Conservation (phyloP, 2,797 vertebrate genomes). For the Mormyrus hasselquistii region DNA sequence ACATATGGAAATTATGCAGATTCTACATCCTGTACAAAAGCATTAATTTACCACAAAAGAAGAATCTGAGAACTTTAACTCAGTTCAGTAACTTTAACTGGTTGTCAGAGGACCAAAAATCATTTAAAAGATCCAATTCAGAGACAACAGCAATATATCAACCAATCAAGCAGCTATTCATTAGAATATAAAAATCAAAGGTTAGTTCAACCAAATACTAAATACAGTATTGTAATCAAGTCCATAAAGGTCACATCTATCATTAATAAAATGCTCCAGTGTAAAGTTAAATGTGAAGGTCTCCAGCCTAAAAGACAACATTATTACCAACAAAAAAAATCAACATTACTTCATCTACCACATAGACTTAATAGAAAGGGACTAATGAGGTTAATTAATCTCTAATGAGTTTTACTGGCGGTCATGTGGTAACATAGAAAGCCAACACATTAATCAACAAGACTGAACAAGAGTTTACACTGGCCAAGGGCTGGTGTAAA, state of each 20-base stretch:
- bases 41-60: background rate
- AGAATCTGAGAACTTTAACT: background rate
- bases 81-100: background rate
- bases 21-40: background rate
- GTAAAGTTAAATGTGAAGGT: slow-evolving; percentile 21
- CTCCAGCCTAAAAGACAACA: slow-evolving; percentile 30
- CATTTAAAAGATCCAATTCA: background rate
- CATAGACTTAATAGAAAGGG: slow-evolving; percentile 40
- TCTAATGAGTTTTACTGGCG: slow-evolving; percentile 50
- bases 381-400: slow-evolving; percentile 59
- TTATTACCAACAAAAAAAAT: slow-evolving; percentile 53
- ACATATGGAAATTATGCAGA: background rate
- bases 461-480: too few species aligned
- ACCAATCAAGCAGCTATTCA: slow-evolving; percentile 20
- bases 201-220: background rate
- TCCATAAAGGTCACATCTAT: slow-evolving; percentile 38
- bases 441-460: slow-evolving; percentile 19
- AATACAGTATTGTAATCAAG: background rate
- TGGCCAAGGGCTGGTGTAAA: background rate
- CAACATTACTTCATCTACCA: slow-evolving; percentile 45
- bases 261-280: slow-evolving; percentile 41
- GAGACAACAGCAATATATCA: background rate
- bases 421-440: slow-evolving; percentile 24
- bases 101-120: background rate
- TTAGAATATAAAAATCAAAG: slow-evolving; percentile 26